Base-by-base conservation (phyloP, 37 sponge, comb jelly and placozoan genomes). In the Oopsacas minuta region DNA sequence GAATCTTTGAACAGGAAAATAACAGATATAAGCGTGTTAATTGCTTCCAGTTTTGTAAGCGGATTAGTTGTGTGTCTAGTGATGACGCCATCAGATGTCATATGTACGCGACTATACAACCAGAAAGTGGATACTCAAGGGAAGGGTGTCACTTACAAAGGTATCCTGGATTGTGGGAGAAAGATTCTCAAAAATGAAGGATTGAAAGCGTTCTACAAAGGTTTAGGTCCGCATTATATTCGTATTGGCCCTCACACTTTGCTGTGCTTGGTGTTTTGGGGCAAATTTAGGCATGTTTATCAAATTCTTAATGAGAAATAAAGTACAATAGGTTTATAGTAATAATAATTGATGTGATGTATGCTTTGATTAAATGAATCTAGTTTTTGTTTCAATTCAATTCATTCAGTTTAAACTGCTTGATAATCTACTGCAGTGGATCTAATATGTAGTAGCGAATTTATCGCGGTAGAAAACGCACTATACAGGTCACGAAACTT, bases 61-160 rank as follows among this genome's bases (percentile, higher is more conserved):
- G 75, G 75, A n/a, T 12, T 61, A 3, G 75, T 61, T 10, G 75
- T 61, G 7, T 61, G 75, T 61, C 17, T 61, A 61, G 28, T 61
- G 1, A 61, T 61, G 75, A 61, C 75, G 30, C 75, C 75, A 32
- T 61, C 28, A 10, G 75, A 61, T n/a, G 75, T 61, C 75, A 61
- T 61, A 3, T 61, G 75, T 34, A 61, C 75, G 22, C 75, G 75
- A n/a, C 22, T 61, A 61, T 61, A 61, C 75, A 61, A 61, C 75
- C 75, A 61, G 30, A 61, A 61, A 10, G 7, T 61, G 75, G 75
- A 61, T 61, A 20, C 20, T 25, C 75, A 61, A 25, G 75, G 75
- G 1, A 61, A 12, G 30, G 75, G 75, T 12, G 75, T 61, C 32
- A 61, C 28, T 25, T 61, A 61, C 75, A 61, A 61, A 34, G 30